These are phyloP conservation scores for Nipponia nippon DNA, from an alignment of 2,113 vertebrate species.

Conservation along the genomic window DNA sequence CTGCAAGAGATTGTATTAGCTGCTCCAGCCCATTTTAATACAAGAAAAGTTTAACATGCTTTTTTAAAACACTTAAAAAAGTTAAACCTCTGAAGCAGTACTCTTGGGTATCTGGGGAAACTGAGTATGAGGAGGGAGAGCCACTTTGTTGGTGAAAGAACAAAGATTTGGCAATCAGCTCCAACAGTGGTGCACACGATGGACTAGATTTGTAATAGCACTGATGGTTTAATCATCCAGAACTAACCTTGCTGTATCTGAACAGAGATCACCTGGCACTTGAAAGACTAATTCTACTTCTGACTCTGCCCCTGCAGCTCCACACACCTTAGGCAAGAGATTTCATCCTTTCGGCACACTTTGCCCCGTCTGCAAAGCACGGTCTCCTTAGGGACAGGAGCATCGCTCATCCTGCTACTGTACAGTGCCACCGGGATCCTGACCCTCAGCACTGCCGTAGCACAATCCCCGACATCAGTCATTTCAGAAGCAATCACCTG, in stretches of 20 bases:
- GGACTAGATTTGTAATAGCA: neutral
- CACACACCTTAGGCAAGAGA: neutral
- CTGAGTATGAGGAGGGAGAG: neutral
- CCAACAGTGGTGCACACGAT: neutral
- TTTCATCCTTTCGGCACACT: neutral
- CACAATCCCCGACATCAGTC: neutral
- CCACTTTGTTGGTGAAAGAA: neutral
- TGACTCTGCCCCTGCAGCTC: neutral
- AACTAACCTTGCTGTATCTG: neutral
- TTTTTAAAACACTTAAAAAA: neutral
- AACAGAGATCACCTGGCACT: neutral
- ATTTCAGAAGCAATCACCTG: neutral
- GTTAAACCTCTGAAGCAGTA: neutral
- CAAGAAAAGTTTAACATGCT: neutral
- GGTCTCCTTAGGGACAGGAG: neutral
- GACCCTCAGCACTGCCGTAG: neutral
- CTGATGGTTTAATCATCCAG: neutral
- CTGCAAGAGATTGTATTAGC: conserved; percentile 29
- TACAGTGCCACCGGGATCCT: neutral
- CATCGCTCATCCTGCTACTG: neutral
- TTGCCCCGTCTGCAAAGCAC: neutral
- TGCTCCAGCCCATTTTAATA: conserved; percentile 29
- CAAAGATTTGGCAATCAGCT: neutral
- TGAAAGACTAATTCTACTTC: neutral
- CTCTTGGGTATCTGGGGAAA: neutral